These are phyloP conservation scores for Limnephilus lunatus DNA, from an alignment of 2,888 invertebrate species.

Conservation along the genomic window DNA sequence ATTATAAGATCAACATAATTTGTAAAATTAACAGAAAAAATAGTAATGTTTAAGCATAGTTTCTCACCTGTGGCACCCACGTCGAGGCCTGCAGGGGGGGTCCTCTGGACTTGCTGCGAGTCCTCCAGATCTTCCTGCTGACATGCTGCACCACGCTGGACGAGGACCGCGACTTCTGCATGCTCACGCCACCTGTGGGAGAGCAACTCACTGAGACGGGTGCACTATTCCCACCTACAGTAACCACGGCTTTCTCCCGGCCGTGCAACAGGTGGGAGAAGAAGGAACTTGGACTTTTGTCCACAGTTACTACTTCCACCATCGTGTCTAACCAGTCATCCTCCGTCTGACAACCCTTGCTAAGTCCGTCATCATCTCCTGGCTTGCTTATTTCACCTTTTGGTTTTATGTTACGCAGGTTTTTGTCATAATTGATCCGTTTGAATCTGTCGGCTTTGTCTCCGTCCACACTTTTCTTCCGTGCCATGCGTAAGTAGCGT, in stretches of 20 bases:
- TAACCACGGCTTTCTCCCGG: conserved; percentile 63
- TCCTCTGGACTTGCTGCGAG: conserved; percentile 87
- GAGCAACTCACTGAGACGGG: conserved; percentile 67
- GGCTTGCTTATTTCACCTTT: conserved; percentile 85
- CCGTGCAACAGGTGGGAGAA: conserved; percentile 73
- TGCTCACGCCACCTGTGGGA: conserved; percentile 75
- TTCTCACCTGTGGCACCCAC: conserved; percentile 92
- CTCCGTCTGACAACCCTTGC: conserved; percentile 87
- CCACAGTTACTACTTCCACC: conserved; percentile 74
- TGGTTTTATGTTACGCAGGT: conserved; percentile 88
- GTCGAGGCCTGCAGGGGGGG: conserved; percentile 78
- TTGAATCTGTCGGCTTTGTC: conserved; percentile 90
- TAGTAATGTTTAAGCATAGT: not conserved
- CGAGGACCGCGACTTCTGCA: conserved; percentile 94
- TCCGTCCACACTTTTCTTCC: conserved; percentile 90
- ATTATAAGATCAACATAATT: not conserved
- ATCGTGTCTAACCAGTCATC: conserved; percentile 84
- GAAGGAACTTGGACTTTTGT: conserved; percentile 72
- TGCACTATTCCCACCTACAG: conserved; percentile 68
- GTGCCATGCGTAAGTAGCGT: conserved; percentile 90
- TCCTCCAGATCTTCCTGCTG: conserved; percentile 90
- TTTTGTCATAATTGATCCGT: conserved; percentile 91
- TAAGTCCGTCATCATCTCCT: conserved; percentile 87
- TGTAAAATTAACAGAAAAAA: not conserved
- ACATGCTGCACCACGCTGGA: conserved; percentile 92